Evolutionary conservation across 53 echinoderm and acorn worm species (phyloP).

Genomic region (Luidia sarsii): DNA sequence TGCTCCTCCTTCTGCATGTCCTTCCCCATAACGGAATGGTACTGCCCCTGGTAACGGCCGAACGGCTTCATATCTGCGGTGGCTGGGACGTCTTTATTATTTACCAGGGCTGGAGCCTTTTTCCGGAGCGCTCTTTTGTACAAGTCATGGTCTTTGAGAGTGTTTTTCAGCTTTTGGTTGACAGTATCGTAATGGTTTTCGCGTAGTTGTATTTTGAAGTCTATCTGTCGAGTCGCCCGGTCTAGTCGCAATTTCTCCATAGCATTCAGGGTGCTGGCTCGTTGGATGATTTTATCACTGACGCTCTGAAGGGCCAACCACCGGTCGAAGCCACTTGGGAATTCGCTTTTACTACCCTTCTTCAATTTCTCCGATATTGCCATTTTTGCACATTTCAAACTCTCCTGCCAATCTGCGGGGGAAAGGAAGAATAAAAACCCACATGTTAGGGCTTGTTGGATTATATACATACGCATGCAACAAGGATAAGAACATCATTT

Average conservation of each 20-base stretch:
- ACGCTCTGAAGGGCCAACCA: conserved; percentile 67
- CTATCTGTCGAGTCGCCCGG: conserved; percentile 56
- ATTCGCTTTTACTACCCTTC: conserved; percentile 35
- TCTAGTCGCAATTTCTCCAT: conserved; percentile 75
- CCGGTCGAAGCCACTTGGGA: conserved; percentile 77
- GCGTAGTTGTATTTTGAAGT: conserved; percentile 58
- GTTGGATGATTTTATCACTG: conserved; percentile 65
- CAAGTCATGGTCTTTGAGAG: conserved; percentile 69
- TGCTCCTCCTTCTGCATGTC: conserved; percentile 62
- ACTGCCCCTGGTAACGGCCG: conserved; percentile 73
- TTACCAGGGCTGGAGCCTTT: neutral
- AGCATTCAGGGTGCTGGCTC: conserved; percentile 69
- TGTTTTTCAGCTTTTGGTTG: conserved; percentile 57
- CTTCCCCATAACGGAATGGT: conserved; percentile 47
- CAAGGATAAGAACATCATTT: too few species aligned
- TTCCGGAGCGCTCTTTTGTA: conserved; percentile 63
- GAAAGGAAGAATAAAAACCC: neutral
- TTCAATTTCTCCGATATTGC: conserved; percentile 26
- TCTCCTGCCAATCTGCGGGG: neutral
- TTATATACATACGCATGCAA: too few species aligned
- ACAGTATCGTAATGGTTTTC: conserved; percentile 59
- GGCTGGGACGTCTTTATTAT: conserved; percentile 12
- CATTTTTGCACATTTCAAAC: neutral
- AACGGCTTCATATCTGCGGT: conserved; percentile 58
- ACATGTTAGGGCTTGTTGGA: too few species aligned